A percentile compares a stretch with the other conserved stretches of the same genome.
Conservation (phyloP, 2,888 invertebrate species). For the Azorinus chamasolen region DNA sequence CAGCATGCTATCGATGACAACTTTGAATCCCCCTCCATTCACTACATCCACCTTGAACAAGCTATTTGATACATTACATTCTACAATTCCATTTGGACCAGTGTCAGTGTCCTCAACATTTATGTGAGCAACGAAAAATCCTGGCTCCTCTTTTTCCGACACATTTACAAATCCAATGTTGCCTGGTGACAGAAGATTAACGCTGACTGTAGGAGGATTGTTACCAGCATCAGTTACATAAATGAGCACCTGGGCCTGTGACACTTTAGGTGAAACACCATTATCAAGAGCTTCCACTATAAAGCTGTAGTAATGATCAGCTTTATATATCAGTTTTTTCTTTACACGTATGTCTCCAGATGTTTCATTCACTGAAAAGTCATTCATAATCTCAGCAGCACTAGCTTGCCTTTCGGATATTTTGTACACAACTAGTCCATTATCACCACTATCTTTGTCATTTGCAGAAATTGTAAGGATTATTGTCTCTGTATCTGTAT, state of each 20-base stretch:
- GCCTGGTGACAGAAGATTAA: constrained; percentile 52
- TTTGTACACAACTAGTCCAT: constrained; percentile 86
- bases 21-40: constrained; percentile 68
- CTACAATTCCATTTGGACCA: constrained; percentile 94
- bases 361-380: constrained; percentile 37
- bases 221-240: constrained; percentile 68
- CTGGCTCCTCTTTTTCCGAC: constrained; percentile 72
- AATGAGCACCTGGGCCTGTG: constrained; percentile 62
- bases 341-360: constrained; percentile 49
- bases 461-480: constrained; percentile 90
- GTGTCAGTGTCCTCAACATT: constrained; percentile 93
- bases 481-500: constrained; percentile 25
- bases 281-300: constrained; percentile 68
- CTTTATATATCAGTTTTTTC: constrained; percentile 34
- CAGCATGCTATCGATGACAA: constrained; percentile 86
- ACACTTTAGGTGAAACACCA: constrained; percentile 56
- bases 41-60: constrained; percentile 40
- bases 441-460: constrained; percentile 94
- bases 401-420: constrained; percentile 44
- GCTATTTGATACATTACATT: constrained; percentile 65
- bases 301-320: constrained; percentile 57
- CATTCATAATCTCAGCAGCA: constrained; percentile 29
- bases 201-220: constrained; percentile 62
- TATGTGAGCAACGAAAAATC: constrained; percentile 90
- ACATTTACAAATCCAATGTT: constrained; percentile 66